Conservation (phyloP, 2,888 invertebrate species). For the Mechanitis mazaeus region DNA sequence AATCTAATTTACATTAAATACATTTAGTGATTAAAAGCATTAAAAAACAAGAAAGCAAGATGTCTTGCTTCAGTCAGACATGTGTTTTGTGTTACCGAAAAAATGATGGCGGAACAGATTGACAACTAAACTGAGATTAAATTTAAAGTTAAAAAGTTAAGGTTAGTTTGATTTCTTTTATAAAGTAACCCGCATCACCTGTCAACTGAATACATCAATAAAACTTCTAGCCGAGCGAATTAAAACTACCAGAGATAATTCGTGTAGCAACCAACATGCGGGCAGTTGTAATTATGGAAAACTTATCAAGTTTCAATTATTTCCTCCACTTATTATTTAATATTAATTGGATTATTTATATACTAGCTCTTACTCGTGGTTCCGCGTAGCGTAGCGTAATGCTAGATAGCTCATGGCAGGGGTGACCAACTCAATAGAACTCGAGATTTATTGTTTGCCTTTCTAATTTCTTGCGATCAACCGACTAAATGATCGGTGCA, state of each 20-base stretch:
- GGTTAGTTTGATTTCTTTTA: constrained; percentile 12
- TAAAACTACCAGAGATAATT: constrained; percentile 38
- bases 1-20: no score
- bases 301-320: constrained; percentile 14
- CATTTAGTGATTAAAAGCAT: no score
- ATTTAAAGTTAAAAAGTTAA: not conserved
- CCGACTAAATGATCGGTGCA: no score
- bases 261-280: constrained; percentile 38
- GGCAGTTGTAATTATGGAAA: constrained; percentile 29
- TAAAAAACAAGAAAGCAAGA: not conserved
- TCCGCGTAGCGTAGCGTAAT: no score
- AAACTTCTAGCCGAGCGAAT: constrained; percentile 33
- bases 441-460: no score
- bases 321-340: not conserved
- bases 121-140: not conserved
- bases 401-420: no score
- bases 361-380: no score
- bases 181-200: constrained; percentile 40
- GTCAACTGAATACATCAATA: constrained; percentile 40
- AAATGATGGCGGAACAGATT: not conserved
- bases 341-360: no score
- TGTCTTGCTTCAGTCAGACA: not conserved
- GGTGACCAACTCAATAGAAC: no score
- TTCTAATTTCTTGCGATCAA: no score
- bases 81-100: not conserved